phyloP scores from a whole-genome alignment of 2,888 invertebrate genomes.

The Theristus sp. region DNA sequence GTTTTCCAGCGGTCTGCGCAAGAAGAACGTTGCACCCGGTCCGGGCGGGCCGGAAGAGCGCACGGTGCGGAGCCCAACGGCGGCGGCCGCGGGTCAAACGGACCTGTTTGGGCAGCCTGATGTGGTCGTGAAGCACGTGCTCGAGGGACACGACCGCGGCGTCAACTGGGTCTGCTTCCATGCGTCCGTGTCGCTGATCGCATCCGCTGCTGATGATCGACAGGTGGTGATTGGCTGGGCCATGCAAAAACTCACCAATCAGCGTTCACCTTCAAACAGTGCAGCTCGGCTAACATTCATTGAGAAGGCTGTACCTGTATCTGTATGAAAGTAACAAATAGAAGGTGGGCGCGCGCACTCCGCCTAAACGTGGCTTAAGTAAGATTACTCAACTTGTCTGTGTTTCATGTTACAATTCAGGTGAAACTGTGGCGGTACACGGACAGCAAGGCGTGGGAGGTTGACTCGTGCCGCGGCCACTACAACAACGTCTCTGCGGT shows the following conservation, averaged over 20 bases:
- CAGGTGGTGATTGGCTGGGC: too few species aligned
- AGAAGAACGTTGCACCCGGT: conserved; percentile 86
- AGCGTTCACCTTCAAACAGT: too few species aligned
- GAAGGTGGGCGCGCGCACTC: too few species aligned
- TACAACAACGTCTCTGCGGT: conserved; percentile 98
- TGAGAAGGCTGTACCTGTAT: too few species aligned
- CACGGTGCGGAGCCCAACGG: too few species aligned
- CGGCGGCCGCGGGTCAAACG: conserved; percentile 45
- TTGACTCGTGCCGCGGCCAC: conserved; percentile 96
- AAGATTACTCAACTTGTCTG: too few species aligned
- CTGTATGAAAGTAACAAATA: too few species aligned
- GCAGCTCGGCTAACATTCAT: too few species aligned
- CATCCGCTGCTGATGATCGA: conserved; percentile 94
- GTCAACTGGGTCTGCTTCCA: conserved; percentile 98
- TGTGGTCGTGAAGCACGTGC: conserved; percentile 32
- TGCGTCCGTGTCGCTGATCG: conserved; percentile 75
- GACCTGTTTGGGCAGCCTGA: conserved; percentile 66
- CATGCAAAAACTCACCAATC: too few species aligned
- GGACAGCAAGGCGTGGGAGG: conserved; percentile 71
- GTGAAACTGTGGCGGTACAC: conserved; percentile 75
- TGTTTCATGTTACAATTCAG: not conserved
- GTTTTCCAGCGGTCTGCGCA: conserved; percentile 18
- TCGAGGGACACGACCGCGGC: conserved; percentile 60
- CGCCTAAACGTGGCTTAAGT: too few species aligned
- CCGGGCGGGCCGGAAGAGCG: conserved; percentile 62